Base-by-base conservation (phyloP, 2,888 invertebrate genomes). In the Liopterus haemorrhoidalis region DNA sequence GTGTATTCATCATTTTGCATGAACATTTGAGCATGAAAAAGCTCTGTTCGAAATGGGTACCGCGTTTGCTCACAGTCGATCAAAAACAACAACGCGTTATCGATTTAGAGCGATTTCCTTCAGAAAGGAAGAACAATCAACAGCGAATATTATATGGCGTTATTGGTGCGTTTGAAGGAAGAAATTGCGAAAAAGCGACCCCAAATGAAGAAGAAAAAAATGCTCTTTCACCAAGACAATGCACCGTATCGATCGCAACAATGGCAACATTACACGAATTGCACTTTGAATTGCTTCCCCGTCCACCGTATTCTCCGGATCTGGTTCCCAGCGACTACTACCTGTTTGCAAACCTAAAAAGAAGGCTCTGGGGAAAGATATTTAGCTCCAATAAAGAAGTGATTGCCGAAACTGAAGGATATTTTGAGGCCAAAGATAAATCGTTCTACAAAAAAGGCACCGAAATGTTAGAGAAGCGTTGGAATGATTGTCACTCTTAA, bases 281-380 rank as follows among this genome's bases (percentile, higher is more conserved):
- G 16, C n/a, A 30, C 16, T 48, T 38, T 38, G 36, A 52, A 51
- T 30, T 49, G 39, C 39, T 51, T 28, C 42, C 44, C 11, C 55
- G 56, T 42, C 45, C 56, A 20, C 51, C 51, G 2, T 54, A 52
- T 46, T 53, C 49, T n/a, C 48, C 55, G 47, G 51, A 57, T 50
- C 41, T 56, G 55, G 59, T 59, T 53, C 59, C 60, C 51, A 57
- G 46, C 32, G 52, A 55, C 44, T 54, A 41, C 36, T 51, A 39
- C 36, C 38, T 54, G 36, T 56, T 56, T 30, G 44, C 50, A 25
- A 43, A 54, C 32, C 9, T 54, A 20, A 54, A 55, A 50, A 56
- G n/a, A 42, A 41, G 42, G 37, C 32, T 45, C 33, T 22, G 14
- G 2, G 41, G 27, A 22, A 46, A 27, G 25, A 41, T 19, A 42